phyloP scores from a whole-genome alignment of 2,797 vertebrate genomes.

The Fistularia tabacaria region DNA sequence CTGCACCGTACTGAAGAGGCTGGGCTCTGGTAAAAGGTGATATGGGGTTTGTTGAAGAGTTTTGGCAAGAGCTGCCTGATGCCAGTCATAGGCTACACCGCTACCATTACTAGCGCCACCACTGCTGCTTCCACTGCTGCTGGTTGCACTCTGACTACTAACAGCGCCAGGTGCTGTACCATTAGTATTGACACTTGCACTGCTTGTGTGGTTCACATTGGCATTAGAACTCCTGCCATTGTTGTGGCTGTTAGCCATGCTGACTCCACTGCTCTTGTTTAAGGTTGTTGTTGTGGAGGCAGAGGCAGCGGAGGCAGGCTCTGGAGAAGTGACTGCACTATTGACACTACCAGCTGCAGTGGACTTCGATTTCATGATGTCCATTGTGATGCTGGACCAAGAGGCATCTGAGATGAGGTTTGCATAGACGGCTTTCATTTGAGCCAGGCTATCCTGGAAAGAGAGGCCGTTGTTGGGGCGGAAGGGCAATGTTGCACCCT shows the following conservation, averaged over 20 bases:
- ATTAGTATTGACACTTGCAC: slow-evolving; percentile 58
- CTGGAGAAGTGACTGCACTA: slow-evolving; percentile 52
- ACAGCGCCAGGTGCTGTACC: slow-evolving; percentile 59
- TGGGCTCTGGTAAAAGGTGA: slow-evolving; percentile 93
- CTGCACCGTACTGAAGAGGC: slow-evolving; percentile 98
- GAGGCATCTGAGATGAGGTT: slow-evolving; percentile 97
- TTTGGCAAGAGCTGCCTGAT: slow-evolving; percentile 95
- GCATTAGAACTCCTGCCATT: slow-evolving; percentile 79
- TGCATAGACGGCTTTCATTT: slow-evolving; percentile 98
- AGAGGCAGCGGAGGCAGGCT: slow-evolving; percentile 52
- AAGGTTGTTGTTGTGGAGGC: slow-evolving; percentile 66
- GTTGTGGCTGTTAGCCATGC: slow-evolving; percentile 66
- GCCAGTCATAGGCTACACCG: slow-evolving; percentile 80
- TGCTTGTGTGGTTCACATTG: slow-evolving; percentile 71
- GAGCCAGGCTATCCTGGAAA: slow-evolving; percentile 95
- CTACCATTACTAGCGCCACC: slow-evolving; percentile 76
- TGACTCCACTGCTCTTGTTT: slow-evolving; percentile 72
- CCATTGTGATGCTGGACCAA: slow-evolving; percentile 95
- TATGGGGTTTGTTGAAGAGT: slow-evolving; percentile 95
- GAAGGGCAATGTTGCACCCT: slow-evolving; percentile 70
- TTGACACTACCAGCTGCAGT: slow-evolving; percentile 76
- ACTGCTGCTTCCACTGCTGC: slow-evolving; percentile 66
- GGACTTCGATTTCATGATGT: slow-evolving; percentile 88
- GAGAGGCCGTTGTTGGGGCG: slow-evolving; percentile 80
- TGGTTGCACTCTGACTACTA: slow-evolving; percentile 65